Conservation (phyloP, 37 sponge, comb jelly and placozoan species). For the Ephydatia muelleri region DNA sequence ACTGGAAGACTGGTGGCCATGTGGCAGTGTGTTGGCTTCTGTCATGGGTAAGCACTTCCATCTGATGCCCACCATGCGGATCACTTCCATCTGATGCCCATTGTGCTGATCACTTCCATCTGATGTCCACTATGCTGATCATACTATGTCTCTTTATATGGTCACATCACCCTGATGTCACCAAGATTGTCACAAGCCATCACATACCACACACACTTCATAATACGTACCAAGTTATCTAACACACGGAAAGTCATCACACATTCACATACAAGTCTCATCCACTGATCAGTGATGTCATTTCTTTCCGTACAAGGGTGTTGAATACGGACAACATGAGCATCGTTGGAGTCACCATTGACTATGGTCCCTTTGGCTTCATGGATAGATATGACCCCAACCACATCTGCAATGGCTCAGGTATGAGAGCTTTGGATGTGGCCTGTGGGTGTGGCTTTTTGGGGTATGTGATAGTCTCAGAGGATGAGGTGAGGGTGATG, state of each 20-base stretch:
- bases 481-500: too few species aligned
- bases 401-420: constrained; percentile 87
- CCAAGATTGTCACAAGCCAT: not conserved
- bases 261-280: too few species aligned
- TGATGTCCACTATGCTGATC: not conserved
- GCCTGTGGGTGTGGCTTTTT: constrained; percentile 21
- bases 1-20: constrained; percentile 84
- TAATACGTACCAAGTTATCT: not conserved
- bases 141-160: too few species aligned
- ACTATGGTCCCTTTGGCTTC: constrained; percentile 99
- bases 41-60: constrained; percentile 70
- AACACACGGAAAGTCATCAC: not conserved
- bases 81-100: not conserved
- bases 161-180: too few species aligned
- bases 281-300: not conserved
- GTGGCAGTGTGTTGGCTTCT: constrained; percentile 95
- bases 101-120: not conserved
- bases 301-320: too few species aligned
- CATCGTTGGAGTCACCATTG: constrained; percentile 94
- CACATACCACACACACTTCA: not conserved
- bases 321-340: constrained; percentile 99
- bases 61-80: not conserved
- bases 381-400: constrained; percentile 89
- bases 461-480: too few species aligned
- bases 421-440: constrained; percentile 25